These are phyloP conservation scores for Antechinus stuartii DNA, from an alignment of 2,113 vertebrate species.

Conservation along the genomic window DNA sequence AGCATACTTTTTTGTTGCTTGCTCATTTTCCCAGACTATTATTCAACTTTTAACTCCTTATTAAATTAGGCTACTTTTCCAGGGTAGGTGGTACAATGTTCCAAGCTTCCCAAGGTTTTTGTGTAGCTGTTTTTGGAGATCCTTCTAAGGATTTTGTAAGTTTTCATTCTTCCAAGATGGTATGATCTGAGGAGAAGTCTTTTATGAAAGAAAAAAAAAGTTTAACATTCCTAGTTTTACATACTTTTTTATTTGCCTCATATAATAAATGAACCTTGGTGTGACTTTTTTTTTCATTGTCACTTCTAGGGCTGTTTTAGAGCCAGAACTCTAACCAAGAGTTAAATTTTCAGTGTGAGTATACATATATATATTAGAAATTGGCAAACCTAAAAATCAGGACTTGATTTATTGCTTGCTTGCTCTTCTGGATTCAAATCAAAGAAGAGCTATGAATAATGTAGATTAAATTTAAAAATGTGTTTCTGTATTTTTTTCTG, in stretches of 20 bases:
- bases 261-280: neutral
- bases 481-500: neutral
- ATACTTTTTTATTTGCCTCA: neutral
- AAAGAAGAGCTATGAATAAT: neutral
- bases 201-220: neutral
- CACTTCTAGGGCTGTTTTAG: neutral
- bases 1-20: no score
- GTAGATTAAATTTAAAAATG: neutral
- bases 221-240: neutral
- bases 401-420: neutral
- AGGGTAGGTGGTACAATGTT: no score
- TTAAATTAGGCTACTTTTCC: no score
- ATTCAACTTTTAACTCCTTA: no score
- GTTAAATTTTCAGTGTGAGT: neutral
- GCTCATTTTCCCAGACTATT: no score
- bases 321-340: neutral
- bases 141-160: no score
- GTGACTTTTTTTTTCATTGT: neutral
- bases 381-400: neutral
- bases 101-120: no score
- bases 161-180: no score
- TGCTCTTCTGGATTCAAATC: neutral
- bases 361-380: neutral
- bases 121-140: no score
- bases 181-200: neutral